Evolutionary conservation across 2,888 invertebrate species (phyloP).

Genomic region (Nycteola revayana): DNA sequence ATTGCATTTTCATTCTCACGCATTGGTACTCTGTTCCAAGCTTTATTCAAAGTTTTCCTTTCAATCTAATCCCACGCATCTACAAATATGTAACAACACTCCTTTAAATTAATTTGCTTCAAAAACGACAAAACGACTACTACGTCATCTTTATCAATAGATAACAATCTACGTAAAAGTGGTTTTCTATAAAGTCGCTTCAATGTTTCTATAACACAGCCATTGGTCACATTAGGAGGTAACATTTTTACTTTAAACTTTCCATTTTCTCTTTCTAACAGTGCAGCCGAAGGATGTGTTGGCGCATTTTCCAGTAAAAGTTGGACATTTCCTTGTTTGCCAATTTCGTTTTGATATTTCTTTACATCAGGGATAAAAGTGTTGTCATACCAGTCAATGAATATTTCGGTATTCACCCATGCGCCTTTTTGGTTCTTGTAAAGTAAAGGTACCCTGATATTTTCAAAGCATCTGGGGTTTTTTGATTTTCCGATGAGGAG

Average conservation of each 20-base stretch:
- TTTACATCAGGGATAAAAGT: conserved; percentile 1
- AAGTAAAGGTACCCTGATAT: too few relatives aligned
- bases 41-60: conserved; percentile 14
- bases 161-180: conserved; percentile 19
- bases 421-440: too few relatives aligned
- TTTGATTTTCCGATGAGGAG: too few relatives aligned
- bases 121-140: conserved; percentile 8
- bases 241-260: conserved; percentile 21
- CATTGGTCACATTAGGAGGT: conserved; percentile 25
- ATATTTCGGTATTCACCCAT: too few relatives aligned
- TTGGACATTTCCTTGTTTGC: conserved; percentile 13
- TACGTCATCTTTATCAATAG: conserved; percentile 15
- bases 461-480: too few relatives aligned
- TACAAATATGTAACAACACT: conserved; percentile 23
- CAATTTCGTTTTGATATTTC: conserved; percentile 9
- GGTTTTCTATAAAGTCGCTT: conserved; percentile 29
- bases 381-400: neutral
- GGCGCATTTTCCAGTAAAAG: conserved; percentile 13
- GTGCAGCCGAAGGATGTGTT: conserved; percentile 18
- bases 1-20: conserved; percentile 9
- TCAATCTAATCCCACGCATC: conserved; percentile 19
- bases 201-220: conserved; percentile 23
- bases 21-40: conserved; percentile 15
- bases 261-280: conserved; percentile 18
- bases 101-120: conserved; percentile 1